phyloP scores from a whole-genome alignment of 2,113 vertebrate genomes.

The Rissa tridactyla region DNA sequence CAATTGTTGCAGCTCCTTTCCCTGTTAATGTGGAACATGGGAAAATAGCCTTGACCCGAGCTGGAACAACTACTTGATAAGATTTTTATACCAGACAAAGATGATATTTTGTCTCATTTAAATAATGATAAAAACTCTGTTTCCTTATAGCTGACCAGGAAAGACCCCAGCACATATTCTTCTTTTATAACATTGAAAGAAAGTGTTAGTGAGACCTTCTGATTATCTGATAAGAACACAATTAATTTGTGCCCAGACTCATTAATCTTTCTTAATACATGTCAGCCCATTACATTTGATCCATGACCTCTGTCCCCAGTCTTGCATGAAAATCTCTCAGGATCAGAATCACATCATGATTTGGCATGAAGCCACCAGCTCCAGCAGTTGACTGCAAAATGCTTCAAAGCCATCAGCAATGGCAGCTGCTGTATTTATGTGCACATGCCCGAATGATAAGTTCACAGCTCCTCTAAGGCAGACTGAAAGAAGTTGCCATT shows the following conservation, averaged over 20 bases:
- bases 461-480: slow-evolving; percentile 51
- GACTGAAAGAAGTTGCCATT: slow-evolving; percentile 6
- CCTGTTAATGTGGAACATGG: slow-evolving; percentile 28
- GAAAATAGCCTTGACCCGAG: slow-evolving; percentile 43
- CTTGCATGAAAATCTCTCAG: slow-evolving; percentile 62
- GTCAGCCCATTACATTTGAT: slow-evolving; percentile 65
- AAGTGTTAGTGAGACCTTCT: slow-evolving; percentile 52
- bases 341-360: slow-evolving; percentile 29
- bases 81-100: slow-evolving; percentile 48
- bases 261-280: slow-evolving; percentile 71
- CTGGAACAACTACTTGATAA: slow-evolving; percentile 27
- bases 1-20: slow-evolving; percentile 9
- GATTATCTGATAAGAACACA: slow-evolving; percentile 59
- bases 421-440: slow-evolving; percentile 47
- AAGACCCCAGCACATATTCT: not conserved
- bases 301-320: slow-evolving; percentile 54
- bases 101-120: not conserved
- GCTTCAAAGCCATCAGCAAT: slow-evolving; percentile 41
- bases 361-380: slow-evolving; percentile 42
- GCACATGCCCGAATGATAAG: slow-evolving; percentile 1
- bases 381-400: slow-evolving; percentile 34
- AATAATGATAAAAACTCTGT: not conserved
- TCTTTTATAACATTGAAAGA: slow-evolving; percentile 25
- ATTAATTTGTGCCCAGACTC: slow-evolving; percentile 72
- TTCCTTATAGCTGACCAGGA: not conserved